Conservation (phyloP, 2,888 invertebrate species). For the Cynaeus angustus region DNA sequence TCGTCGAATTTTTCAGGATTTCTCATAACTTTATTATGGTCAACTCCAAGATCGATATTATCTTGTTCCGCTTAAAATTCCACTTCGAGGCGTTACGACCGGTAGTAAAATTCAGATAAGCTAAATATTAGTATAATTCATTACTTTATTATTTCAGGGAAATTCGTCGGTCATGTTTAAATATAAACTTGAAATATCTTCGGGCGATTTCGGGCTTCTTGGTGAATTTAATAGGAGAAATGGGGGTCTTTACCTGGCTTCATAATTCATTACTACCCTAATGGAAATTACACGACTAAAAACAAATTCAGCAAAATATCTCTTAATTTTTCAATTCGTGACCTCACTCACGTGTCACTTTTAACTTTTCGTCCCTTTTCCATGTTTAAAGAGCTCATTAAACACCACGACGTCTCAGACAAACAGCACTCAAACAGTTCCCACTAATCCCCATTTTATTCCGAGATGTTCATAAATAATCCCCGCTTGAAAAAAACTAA, state of each 20-base stretch:
- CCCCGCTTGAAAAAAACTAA: background rate
- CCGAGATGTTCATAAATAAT: conserved; percentile 15
- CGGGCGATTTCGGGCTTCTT: conserved; percentile 3
- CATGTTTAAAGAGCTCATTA: conserved; percentile 6
- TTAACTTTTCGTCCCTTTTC: background rate
- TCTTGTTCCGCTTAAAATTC: too few relatives aligned
- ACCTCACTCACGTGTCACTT: background rate
- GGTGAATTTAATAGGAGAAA: conserved; percentile 12
- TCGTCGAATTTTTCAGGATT: too few relatives aligned
- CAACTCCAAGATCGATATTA: too few relatives aligned
- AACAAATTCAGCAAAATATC: background rate
- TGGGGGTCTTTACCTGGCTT: background rate
- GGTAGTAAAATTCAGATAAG: background rate
- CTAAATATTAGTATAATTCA: conserved; percentile 24
- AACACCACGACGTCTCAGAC: conserved; percentile 5
- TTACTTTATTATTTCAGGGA: conserved; percentile 17
- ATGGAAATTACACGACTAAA: background rate
- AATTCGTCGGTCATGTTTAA: conserved; percentile 7
- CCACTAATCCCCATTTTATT: background rate
- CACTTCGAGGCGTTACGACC: conserved; percentile 1
- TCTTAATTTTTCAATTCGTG: conserved; percentile 25
- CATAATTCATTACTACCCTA: background rate
- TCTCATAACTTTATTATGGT: too few relatives aligned
- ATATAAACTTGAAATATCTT: conserved; percentile 19
- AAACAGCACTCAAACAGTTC: conserved; percentile 3